phyloP scores from a whole-genome alignment of 2,113 vertebrate genomes.

The Poeciliopsis turrubarensis region DNA sequence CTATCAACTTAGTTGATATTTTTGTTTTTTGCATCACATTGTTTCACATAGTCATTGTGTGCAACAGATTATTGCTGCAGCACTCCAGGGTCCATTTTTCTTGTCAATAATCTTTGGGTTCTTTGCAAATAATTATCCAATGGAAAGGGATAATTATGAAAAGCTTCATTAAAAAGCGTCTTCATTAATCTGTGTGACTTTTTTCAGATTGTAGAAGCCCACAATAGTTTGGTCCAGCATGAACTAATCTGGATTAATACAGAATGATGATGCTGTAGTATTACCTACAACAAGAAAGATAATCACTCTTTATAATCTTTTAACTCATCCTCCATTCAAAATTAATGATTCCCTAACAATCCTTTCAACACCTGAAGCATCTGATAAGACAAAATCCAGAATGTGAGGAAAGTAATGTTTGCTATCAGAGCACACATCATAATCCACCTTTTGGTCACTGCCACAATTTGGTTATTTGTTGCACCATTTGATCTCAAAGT shows the following conservation, averaged over 20 bases:
- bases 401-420: not conserved
- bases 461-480: not conserved
- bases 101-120: not conserved
- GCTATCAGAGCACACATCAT: not conserved
- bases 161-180: too few species aligned
- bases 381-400: not conserved
- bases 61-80: not conserved
- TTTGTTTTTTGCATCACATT: not conserved
- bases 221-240: too few species aligned
- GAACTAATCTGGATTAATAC: too few species aligned
- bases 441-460: not conserved
- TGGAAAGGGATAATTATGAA: too few species aligned
- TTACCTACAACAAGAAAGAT: not conserved
- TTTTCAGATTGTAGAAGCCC: too few species aligned
- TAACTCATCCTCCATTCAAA: not conserved
- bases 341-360: not conserved
- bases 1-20: too few species aligned
- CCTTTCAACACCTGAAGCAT: not conserved
- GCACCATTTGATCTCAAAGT: not conserved
- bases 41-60: not conserved
- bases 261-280: not conserved
- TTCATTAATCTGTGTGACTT: too few species aligned
- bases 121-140: too few species aligned
- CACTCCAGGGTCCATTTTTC: not conserved
- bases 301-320: not conserved